Evolutionary conservation across 2,113 vertebrate genomes (phyloP).

Genomic region (Mus spicilegus): DNA sequence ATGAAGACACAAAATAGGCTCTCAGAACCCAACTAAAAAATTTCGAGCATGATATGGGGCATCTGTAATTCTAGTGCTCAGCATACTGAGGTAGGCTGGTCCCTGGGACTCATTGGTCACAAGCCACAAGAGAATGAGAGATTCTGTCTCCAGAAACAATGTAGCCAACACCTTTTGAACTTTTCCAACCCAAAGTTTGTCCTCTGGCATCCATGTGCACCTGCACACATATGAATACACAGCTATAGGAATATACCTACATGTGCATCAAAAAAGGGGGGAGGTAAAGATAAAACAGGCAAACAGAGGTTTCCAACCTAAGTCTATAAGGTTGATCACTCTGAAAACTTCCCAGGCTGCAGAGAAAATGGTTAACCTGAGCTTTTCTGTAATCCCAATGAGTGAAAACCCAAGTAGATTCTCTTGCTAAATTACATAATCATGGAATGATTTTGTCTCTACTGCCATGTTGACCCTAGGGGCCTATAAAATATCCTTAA

Average conservation of each 20-base stretch:
- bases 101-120: background rate
- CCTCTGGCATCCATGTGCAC: background rate
- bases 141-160: background rate
- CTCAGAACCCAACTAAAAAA: background rate
- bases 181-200: background rate
- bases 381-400: background rate
- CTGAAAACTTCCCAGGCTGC: background rate
- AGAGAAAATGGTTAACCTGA: conserved; percentile 42
- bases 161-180: background rate
- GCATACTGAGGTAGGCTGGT: no score
- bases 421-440: conserved; percentile 29
- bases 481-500: conserved; percentile 49
- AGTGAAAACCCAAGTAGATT: conserved; percentile 61
- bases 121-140: background rate
- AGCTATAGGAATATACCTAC: background rate
- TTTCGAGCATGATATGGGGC: no score
- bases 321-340: background rate
- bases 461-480: background rate
- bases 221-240: background rate
- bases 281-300: no score
- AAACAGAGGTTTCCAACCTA: background rate
- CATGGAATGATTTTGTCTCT: conserved; percentile 34
- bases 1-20: no score
- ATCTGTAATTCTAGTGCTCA: background rate
- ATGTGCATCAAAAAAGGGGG: background rate